Conservation (phyloP, 2,888 invertebrate genomes). For the Hemithea aestivaria region DNA sequence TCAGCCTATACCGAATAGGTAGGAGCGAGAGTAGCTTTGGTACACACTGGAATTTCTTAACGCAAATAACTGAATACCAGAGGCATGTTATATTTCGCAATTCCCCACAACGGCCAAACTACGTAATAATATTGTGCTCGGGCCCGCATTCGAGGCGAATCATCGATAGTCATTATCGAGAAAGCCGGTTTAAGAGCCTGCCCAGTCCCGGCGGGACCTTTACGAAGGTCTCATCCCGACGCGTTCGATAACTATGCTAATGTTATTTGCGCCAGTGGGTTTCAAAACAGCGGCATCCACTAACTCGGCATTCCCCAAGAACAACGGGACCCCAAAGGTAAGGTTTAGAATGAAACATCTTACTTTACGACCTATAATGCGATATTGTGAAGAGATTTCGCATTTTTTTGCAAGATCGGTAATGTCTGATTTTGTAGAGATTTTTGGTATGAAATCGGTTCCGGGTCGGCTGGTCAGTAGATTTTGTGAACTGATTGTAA, state of each 20-base stretch:
- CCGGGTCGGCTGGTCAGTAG: conserved; percentile 24
- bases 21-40: no score
- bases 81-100: conserved; percentile 66
- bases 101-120: conserved; percentile 65
- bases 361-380: conserved; percentile 45
- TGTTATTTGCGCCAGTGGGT: conserved; percentile 76
- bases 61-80: conserved; percentile 60
- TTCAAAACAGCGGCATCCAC: conserved; percentile 64
- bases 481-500: conserved; percentile 17
- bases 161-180: conserved; percentile 78
- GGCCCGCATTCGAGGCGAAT: conserved; percentile 67
- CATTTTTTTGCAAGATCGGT: conserved; percentile 36
- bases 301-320: conserved; percentile 55
- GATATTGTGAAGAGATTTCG: conserved; percentile 49
- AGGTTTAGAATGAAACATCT: conserved; percentile 50
- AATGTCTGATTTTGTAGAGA: conserved; percentile 28
- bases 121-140: conserved; percentile 75
- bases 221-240: conserved; percentile 73
- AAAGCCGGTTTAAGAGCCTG: conserved; percentile 75
- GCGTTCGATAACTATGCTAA: conserved; percentile 78
- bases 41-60: conserved; percentile 42
- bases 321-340: conserved; percentile 48
- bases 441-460: conserved; percentile 23
- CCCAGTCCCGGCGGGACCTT: conserved; percentile 70
- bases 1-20: no score